These are phyloP conservation scores for Cheilosia impressa DNA, from an alignment of 2,888 invertebrate genomes.

Conservation along the genomic window DNA sequence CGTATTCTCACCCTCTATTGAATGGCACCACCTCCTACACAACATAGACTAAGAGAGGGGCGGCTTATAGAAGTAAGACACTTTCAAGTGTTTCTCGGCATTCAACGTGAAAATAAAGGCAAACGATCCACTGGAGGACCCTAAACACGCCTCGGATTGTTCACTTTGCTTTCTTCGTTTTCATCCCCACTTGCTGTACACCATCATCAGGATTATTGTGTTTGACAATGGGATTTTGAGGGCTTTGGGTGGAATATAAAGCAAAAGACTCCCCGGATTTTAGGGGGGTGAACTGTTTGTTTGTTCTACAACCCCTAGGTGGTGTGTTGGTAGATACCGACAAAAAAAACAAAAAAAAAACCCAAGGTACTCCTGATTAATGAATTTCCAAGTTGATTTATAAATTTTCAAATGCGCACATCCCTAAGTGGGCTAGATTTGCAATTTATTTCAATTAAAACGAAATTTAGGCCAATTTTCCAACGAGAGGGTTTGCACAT, in stretches of 20 bases:
- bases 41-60: no score
- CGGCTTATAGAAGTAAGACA: constrained; percentile 9
- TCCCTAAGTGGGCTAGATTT: constrained; percentile 3
- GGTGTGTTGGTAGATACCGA: background rate
- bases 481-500: background rate
- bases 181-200: background rate
- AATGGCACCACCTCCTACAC: background rate
- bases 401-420: constrained; percentile 22
- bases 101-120: constrained; percentile 10
- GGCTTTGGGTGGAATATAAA: constrained; percentile 26
- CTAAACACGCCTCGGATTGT: constrained; percentile 26
- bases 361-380: constrained; percentile 29
- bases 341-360: background rate
- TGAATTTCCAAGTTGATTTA: constrained; percentile 44
- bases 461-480: constrained; percentile 10
- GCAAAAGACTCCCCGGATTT: background rate
- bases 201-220: constrained; percentile 52
- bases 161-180: constrained; percentile 12
- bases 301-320: background rate
- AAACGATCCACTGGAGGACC: constrained; percentile 39
- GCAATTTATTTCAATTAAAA: constrained; percentile 27
- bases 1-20: constrained; percentile 5
- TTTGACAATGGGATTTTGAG: constrained; percentile 55
- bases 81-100: constrained; percentile 31
- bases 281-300: constrained; percentile 8